Base-by-base conservation (phyloP, 2,888 invertebrate genomes). In the Pandemis corylana region DNA sequence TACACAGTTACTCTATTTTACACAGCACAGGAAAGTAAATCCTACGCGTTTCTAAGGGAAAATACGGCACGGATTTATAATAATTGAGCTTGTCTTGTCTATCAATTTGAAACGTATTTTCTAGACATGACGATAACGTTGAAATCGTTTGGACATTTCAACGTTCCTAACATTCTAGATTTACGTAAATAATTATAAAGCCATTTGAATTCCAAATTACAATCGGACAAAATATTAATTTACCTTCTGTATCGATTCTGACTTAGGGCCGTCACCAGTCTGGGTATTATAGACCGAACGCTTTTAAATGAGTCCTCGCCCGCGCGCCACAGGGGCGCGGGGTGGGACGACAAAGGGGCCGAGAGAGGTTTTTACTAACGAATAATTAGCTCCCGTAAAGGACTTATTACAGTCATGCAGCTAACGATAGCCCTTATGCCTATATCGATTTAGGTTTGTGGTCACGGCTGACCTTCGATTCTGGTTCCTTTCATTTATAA, bases 111-210 rank as follows among this genome's bases (percentile, higher is more conserved):
- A 28, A 15, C 51, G 36, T 36, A 20, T 46, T 64, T 41, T 42
- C 53, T 4, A 41, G 49, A 15, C 10, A 67, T 42, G 53, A 42
- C 5, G 20, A 28, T 56, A 56, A 15, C 42, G 7, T 41, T 42
- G 56, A 53, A 56, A 53, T 5, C 20, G 44, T 59, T 59, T 59
- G 12, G 68, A n/a, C 20, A 68, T 68, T 59, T 59, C 44, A 49
- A 20, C 41, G 7, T 59, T 68, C 20, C 53, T 4, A 56, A 56
- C 42, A 42, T 53, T 67, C 56, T 12, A 42, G 46, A 56, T 56
- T 67, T 56, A 56, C 56, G 7, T 42, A 67, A 67, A 67, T 42
- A 64, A 63, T 13, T 67, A 41, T 56, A 12, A 46, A 46, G 46
- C 12, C 1, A 68, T 59, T 68, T 20, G 28, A 59, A 68, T 66